Base-by-base conservation (phyloP, 2,888 invertebrate species). In the Sesia bembeciformis region DNA sequence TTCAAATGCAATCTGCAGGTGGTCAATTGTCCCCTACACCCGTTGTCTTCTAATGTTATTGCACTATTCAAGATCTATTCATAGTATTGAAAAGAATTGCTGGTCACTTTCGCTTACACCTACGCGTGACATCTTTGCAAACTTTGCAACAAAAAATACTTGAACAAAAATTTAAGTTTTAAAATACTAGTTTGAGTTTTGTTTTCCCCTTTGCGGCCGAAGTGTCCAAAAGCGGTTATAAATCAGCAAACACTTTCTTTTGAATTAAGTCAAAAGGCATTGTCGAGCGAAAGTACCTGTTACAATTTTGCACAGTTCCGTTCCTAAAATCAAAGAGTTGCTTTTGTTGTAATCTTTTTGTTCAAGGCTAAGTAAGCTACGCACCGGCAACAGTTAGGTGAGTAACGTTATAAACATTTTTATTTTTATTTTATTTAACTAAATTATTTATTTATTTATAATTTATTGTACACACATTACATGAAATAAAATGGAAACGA, bases 1-100 rank as follows among this genome's bases (percentile, higher is more conserved):
- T 87, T 81, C 81, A 84, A 86, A 86, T 81, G 61, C 66, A 61
- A 78, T 74, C 86, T 59, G 76, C 81, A 81, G 87, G 87, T 80
- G 87, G 84, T 73, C 81, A 68, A 76, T 81, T 82, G 77, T 82
- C 8, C 52, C 58, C 62, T 58, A 58, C 75, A 80, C 70, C 4
- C 49, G 39, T 58, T 56, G 58, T 58, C 55, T 60, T 49, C 43
- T 52, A 55, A 61, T 56, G 58, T 57, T 57, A 59, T 62, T 58
- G 53, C 56, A 54, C 53, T 57, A 51, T 56, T 53, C 54, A 56
- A 53, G 51, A 53, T 55, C 52, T 50, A 52, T 50, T 40, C 51
- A 5, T 46, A 40, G 5, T 66, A 60, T 58, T 57, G 58, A 43
- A 23, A 59, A 60, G 63, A 64, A 61, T 62, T 67, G 67, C 66